phyloP scores from a whole-genome alignment of 2,888 invertebrate species.

The Dendrolimus pini region DNA sequence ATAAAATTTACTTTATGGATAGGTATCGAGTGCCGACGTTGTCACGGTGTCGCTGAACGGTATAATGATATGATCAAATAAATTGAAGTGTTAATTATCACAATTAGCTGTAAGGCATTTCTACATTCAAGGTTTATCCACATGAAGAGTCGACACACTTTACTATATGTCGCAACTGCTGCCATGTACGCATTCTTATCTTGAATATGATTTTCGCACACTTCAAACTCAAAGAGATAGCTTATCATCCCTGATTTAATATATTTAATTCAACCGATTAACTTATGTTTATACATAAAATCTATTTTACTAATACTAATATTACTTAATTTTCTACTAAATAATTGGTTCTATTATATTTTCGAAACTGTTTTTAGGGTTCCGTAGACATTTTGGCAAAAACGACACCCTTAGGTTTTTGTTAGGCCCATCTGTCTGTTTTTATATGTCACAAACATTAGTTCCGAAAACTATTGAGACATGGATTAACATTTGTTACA shows the following conservation, averaged over 20 bases:
- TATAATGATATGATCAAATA: conserved; percentile 29
- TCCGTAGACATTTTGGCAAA: too few species aligned
- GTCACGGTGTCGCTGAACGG: conserved; percentile 16
- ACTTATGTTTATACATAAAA: background rate
- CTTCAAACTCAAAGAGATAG: conserved; percentile 1
- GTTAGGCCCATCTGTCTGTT: too few species aligned
- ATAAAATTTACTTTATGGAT: background rate
- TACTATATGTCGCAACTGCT: conserved; percentile 22
- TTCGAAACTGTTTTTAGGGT: too few species aligned
- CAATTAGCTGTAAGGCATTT: conserved; percentile 22
- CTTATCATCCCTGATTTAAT: background rate
- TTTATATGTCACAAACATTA: too few species aligned
- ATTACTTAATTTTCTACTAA: too few species aligned
- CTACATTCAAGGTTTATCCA: conserved; percentile 23
- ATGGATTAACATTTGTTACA: too few species aligned
- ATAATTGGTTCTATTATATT: too few species aligned
- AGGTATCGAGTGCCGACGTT: conserved; percentile 13
- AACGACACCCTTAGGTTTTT: too few species aligned
- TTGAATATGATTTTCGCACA: conserved; percentile 22
- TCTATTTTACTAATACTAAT: too few species aligned
- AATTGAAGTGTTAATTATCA: conserved; percentile 36
- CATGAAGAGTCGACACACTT: conserved; percentile 22
- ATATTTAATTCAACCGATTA: background rate
- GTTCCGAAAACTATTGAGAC: too few species aligned
- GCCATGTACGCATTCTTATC: conserved; percentile 22